These are phyloP conservation scores for Aporophyla lueneburgensis DNA, from an alignment of 2,888 invertebrate genomes.

Conservation along the genomic window DNA sequence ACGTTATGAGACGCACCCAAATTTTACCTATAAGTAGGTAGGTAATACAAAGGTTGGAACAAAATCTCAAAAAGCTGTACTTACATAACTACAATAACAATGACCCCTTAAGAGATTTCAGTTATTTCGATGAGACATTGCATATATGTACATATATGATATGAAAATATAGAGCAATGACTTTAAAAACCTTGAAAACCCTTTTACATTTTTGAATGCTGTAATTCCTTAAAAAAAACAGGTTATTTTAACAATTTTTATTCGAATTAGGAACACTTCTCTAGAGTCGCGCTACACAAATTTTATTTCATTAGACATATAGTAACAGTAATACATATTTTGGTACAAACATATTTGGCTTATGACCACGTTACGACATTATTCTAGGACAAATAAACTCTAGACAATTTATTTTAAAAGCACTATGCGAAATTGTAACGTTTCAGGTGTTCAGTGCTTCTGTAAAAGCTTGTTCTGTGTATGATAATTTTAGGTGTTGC, in stretches of 20 bases:
- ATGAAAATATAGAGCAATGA: not conserved
- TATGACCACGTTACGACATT: not conserved
- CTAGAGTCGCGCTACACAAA: not conserved
- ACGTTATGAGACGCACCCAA: no score
- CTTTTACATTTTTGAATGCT: not conserved
- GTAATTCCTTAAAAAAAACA: not conserved
- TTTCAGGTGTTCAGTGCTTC: constrained; percentile 24
- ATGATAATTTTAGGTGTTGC: no score
- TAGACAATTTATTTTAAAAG: constrained; percentile 13
- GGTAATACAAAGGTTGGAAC: no score
- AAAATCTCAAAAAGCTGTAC: not conserved
- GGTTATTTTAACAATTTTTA: not conserved
- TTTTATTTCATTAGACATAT: not conserved
- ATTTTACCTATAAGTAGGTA: no score
- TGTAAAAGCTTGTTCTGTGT: constrained; percentile 3
- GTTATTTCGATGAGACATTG: not conserved
- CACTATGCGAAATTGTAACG: constrained; percentile 29
- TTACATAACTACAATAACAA: not conserved
- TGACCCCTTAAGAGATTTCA: not conserved
- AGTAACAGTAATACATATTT: constrained; percentile 14
- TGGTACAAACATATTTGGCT: not conserved
- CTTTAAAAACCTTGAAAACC: not conserved
- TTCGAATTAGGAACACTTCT: not conserved
- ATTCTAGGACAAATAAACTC: constrained; percentile 29
- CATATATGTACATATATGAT: not conserved